Evolutionary conservation across 2,797 vertebrate species (phyloP), one percentile per base, ranked within the genome.

Genomic region (Parauchenoglanis ngamensis): DNA sequence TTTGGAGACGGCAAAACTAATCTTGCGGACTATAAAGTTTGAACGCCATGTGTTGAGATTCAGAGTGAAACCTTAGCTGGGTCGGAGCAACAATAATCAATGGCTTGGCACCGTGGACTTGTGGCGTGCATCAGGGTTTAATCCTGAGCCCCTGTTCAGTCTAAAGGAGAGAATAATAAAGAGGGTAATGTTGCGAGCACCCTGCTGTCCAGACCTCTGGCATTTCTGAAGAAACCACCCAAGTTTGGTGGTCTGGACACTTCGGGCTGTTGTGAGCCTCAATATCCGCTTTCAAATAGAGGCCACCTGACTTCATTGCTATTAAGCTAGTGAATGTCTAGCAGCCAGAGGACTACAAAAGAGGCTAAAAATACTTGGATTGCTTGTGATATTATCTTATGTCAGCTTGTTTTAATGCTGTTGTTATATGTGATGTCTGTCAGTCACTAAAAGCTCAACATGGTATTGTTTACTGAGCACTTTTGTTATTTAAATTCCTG

Each of bases 71-170:
- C 49, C 25, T 54, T 19, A 65, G 15, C 44, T 56, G 65, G 11
- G n/a, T 52, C 6, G n/a, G 25, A 67, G 7, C 12, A 67, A 28
- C n/a, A 6, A 54, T 52, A 52, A 68, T 52, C 80, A 68, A 81
- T 12, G 46, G 17, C 46, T 54, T 0, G 21, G 1, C 17, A 54
- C 35, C n/a, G 11, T 77, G 31, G 56, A 44, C 40, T 63, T 28
- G 57, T 13, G 67, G 65, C 3, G 11, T 84, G 52, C 83, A 72
- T 73, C 83, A 84, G 67, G 31, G 83, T 72, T 72, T 84, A 84
- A 73, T 84, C 52, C 52, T 84, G 54, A 73, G 83, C 13, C 83
- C 67, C 40, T 7, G 1, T 84, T 72, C 0, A 23, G 21, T 72
- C 12, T 72, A 56, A 83, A 52, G 21, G 46, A 70, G 15, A 35